Evolutionary conservation across 2,113 vertebrate genomes (phyloP).

Genomic region (Cyphomyrus plagiostoma): DNA sequence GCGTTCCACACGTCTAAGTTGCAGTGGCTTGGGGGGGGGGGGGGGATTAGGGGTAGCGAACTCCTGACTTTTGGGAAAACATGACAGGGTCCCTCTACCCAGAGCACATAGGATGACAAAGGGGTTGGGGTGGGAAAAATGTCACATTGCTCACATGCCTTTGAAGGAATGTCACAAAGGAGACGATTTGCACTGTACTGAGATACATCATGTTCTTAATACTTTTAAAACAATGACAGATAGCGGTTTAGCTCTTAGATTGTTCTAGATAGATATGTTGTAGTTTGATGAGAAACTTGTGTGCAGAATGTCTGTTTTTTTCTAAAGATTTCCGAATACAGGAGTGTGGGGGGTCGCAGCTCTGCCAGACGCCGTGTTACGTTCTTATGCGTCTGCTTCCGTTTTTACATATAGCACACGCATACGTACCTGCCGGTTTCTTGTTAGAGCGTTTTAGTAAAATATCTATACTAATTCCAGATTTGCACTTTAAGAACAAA

Average conservation of each 20-base stretch:
- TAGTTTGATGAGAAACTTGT: slow-evolving; percentile 27
- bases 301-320: slow-evolving; percentile 45
- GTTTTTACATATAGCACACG: neutral
- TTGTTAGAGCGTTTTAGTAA: neutral
- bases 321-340: slow-evolving; percentile 37
- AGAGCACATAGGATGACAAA: slow-evolving; percentile 4
- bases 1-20: neutral
- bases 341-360: slow-evolving; percentile 8
- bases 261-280: slow-evolving; percentile 17
- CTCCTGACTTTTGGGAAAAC: neutral
- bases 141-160: slow-evolving; percentile 37
- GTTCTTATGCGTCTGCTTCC: neutral
- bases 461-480: slow-evolving; percentile 5
- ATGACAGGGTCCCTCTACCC: slow-evolving; percentile 13
- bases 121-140: slow-evolving; percentile 43
- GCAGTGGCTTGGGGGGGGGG: neutral
- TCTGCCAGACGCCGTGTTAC: slow-evolving; percentile 46
- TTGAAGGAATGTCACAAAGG: slow-evolving; percentile 54
- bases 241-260: slow-evolving; percentile 23
- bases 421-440: neutral
- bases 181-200: slow-evolving; percentile 59
- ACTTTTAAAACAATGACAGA: slow-evolving; percentile 30
- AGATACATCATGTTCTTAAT: slow-evolving; percentile 38
- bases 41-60: neutral
- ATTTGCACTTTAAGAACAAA: slow-evolving; percentile 13